Evolutionary conservation across 2,113 vertebrate species (phyloP), one percentile per base, ranked within the genome.

Genomic region (Ploceus nigricollis): DNA sequence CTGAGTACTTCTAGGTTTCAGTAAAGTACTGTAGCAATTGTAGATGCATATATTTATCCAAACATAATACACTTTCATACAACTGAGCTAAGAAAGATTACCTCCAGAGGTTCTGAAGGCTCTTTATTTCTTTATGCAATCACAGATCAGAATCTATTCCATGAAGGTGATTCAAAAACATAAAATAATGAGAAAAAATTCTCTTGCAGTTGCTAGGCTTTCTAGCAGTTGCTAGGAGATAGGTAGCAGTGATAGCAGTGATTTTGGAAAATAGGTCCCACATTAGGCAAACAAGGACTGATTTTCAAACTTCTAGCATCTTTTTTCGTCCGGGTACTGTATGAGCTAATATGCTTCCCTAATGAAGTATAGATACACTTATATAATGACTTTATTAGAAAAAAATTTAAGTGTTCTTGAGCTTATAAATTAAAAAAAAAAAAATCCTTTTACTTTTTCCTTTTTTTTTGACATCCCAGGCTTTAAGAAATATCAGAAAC

Each of bases 201-300:
- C 23, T 69, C 45, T 66, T 85, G 31, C 37, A 15, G 72, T 88
- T 87, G 47, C 81, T 93, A 96, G 63, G 61, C 11, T 94, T 91
- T 84, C 51, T 61, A 66, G 44, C n/a, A 60, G 80, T 95, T 96
- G 84, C 84, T 91, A 91, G 63, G 89, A 91, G 65, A 87, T 60
- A 53, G 31, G 23, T n/a, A 81, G 50, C 7, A 47, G 33, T 64
- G 11, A 17, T 63, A 40, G 47, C 27, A 68, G 50, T 50, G 44
- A 44, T 72, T 92, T 87, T 72, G 31, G 33, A 80, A 90, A 82
- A 88, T 72, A 82, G 24, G 39, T 44, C 24, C 76, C 19, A 45
- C 13, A 28, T 71, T 89, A 85, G 23, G 27, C 7, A 33, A 82
- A 82, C 9, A 66, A 47, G 7, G 21, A 47, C 9, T 85, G 33